These are phyloP conservation scores for Polydrusus pterygomalis DNA, from an alignment of 2,888 invertebrate genomes.

Conservation along the genomic window DNA sequence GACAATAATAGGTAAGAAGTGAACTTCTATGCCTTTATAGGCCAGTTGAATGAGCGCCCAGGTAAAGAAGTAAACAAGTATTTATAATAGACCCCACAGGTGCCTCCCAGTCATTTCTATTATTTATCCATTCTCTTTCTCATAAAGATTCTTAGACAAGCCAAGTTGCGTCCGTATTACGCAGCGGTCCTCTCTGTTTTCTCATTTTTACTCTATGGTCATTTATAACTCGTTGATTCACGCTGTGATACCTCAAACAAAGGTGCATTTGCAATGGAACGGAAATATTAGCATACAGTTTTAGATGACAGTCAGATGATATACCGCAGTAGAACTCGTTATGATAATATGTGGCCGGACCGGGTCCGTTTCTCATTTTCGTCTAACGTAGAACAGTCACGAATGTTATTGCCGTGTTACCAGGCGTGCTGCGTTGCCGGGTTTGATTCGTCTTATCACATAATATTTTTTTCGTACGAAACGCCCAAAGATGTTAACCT, in stretches of 20 bases:
- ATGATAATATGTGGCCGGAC: constrained; percentile 68
- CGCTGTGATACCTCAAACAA: constrained; percentile 68
- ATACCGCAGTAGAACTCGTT: constrained; percentile 71
- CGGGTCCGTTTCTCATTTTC: constrained; percentile 6
- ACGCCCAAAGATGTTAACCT: too few relatives aligned
- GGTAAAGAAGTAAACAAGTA: too few relatives aligned
- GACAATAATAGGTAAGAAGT: too few relatives aligned
- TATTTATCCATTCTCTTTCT: constrained; percentile 28
- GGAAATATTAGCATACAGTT: constrained; percentile 72
- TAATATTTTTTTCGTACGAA: too few relatives aligned
- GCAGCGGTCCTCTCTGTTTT: constrained; percentile 61
- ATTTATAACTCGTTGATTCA: constrained; percentile 65
- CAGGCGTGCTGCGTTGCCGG: too few relatives aligned
- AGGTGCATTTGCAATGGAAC: constrained; percentile 70
- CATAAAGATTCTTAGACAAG: constrained; percentile 44
- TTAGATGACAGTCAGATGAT: constrained; percentile 73
- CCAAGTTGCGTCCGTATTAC: constrained; percentile 63
- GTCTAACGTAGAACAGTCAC: too few relatives aligned
- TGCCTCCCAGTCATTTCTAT: background rate
- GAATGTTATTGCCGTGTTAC: too few relatives aligned
- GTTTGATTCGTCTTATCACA: too few relatives aligned
- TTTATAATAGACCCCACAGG: too few relatives aligned
- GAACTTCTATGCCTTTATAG: too few relatives aligned
- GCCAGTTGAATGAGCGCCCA: too few relatives aligned
- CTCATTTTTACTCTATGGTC: constrained; percentile 64